These are phyloP conservation scores for Tethya wilhelma DNA, from an alignment of 37 sponge, comb jelly and placozoan species.

Conservation along the genomic window DNA sequence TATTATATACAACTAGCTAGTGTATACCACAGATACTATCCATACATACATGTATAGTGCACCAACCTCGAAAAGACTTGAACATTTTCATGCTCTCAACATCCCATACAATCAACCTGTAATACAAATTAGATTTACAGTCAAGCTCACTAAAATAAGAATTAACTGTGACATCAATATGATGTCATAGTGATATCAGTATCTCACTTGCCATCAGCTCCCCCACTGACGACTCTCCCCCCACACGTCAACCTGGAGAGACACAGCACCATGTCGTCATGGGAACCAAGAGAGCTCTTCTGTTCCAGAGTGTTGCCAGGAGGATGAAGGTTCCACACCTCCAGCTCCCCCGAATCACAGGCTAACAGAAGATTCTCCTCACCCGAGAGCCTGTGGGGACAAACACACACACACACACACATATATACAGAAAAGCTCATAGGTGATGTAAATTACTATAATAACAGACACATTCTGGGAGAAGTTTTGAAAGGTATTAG, in stretches of 20 bases:
- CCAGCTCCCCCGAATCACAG: conserved; percentile 53
- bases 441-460: neutral
- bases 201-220: conserved; percentile 56
- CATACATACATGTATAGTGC: neutral
- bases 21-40: neutral
- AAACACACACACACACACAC: no score
- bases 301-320: conserved; percentile 26
- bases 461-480: no score
- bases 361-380: conserved; percentile 21
- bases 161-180: neutral
- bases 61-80: conserved; percentile 28
- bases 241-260: conserved; percentile 25
- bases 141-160: neutral
- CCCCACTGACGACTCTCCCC: conserved; percentile 46
- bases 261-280: conserved; percentile 62
- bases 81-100: neutral
- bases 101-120: conserved; percentile 40
- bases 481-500: no score
- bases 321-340: conserved; percentile 32
- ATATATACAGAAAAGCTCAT: neutral
- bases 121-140: neutral
- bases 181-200: neutral
- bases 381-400: conserved; percentile 24
- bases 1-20: neutral
- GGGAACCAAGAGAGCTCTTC: conserved; percentile 16